phyloP scores from a whole-genome alignment of 2,797 vertebrate genomes.

The Pteropus rufus region DNA sequence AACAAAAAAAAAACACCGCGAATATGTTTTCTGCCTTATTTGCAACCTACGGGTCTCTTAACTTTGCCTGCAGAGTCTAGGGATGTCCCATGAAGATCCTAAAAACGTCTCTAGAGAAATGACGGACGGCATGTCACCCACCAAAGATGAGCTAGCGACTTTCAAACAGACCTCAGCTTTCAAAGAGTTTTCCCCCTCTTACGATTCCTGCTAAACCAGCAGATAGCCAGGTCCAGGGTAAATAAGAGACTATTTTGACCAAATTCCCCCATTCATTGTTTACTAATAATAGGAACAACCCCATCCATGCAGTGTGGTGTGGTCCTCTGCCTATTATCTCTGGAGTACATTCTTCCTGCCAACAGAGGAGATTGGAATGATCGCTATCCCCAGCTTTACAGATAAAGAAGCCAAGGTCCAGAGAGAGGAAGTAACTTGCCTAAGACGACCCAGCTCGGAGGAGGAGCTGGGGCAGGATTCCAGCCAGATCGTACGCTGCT shows the following conservation, averaged over 20 bases:
- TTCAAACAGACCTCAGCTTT: not conserved
- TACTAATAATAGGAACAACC: not conserved
- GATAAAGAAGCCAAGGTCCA: conserved; percentile 56
- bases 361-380: not conserved
- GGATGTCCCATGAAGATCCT: not conserved
- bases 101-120: not conserved
- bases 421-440: conserved; percentile 29
- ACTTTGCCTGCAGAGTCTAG: not conserved
- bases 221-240: not conserved
- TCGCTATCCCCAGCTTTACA: not conserved
- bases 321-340: conserved; percentile 11
- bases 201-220: not conserved
- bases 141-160: not conserved
- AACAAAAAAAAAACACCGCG: not conserved
- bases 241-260: not conserved
- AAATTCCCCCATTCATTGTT: not conserved
- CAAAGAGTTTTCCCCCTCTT: not conserved
- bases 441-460: not conserved
- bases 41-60: not conserved
- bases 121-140: too few species aligned
- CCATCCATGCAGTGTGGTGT: not conserved
- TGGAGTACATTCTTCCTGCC: not conserved
- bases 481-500: not conserved
- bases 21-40: not conserved
- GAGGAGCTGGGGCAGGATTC: not conserved